Conservation (phyloP, 2,888 invertebrate species). For the Dicyrtoma fusca region DNA sequence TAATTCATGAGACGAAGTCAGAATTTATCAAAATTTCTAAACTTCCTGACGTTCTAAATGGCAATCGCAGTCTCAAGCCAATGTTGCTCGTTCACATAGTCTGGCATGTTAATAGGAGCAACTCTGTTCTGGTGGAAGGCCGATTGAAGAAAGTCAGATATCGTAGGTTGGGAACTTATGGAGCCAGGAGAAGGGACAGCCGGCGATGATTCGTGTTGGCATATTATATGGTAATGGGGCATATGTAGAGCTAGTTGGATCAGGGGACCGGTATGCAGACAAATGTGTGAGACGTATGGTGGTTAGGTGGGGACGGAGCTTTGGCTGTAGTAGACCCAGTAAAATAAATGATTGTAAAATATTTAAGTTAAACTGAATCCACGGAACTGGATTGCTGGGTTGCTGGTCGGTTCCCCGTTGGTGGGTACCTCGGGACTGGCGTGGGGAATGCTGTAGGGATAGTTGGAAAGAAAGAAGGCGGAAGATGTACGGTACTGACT, state of each 20-base stretch:
- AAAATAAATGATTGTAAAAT: too few species aligned
- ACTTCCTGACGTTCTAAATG: too few species aligned
- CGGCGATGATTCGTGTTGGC: background rate
- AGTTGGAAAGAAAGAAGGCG: background rate
- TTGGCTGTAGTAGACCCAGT: too few species aligned
- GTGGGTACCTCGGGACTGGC: background rate
- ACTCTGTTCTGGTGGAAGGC: background rate
- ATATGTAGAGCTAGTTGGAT: background rate
- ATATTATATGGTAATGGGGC: background rate
- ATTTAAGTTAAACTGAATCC: too few species aligned
- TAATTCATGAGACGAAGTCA: constrained; percentile 14
- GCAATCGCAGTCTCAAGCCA: too few species aligned
- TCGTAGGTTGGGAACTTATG: too few species aligned
- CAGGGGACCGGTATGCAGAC: background rate
- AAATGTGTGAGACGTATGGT: too few species aligned
- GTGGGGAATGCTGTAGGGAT: background rate
- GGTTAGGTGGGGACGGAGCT: too few species aligned
- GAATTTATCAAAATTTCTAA: constrained; percentile 7
- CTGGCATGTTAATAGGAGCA: constrained; percentile 7
- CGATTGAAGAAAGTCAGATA: background rate
- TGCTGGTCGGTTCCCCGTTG: too few species aligned
- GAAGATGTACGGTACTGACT: background rate
- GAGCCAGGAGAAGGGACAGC: background rate
- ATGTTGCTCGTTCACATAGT: too few species aligned
- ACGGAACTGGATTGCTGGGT: background rate